Conservation (phyloP, 1,140 invertebrate genomes). For the Carcinoscorpius rotundicauda region DNA sequence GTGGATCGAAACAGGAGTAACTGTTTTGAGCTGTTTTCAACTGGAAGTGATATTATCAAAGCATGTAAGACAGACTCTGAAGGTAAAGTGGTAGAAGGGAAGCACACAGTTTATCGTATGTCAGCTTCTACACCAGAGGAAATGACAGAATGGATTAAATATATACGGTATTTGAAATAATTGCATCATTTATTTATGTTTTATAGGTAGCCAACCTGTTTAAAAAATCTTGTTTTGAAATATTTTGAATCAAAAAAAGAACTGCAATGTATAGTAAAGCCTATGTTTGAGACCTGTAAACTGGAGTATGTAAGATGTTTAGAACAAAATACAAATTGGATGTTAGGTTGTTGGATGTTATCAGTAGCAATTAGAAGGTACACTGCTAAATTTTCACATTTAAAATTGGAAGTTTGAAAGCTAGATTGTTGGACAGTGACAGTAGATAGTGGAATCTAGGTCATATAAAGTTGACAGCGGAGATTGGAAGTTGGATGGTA, state of each 20-base stretch:
- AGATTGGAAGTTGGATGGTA: too few relatives aligned
- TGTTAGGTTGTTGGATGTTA: too few relatives aligned
- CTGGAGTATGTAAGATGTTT: too few relatives aligned
- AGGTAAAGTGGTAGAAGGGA: slow-evolving; percentile 87
- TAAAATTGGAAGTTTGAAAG: too few relatives aligned
- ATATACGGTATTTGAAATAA: slow-evolving; percentile 48
- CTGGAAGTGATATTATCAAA: slow-evolving; percentile 68
- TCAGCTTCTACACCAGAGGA: slow-evolving; percentile 88
- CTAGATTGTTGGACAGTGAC: too few relatives aligned
- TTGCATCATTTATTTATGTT: too few relatives aligned
- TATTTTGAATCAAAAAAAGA: not conserved
- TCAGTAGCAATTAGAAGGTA: too few relatives aligned
- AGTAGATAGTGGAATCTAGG: too few relatives aligned
- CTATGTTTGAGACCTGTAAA: not conserved
- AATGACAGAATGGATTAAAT: slow-evolving; percentile 93
- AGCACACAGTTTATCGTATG: slow-evolving; percentile 89
- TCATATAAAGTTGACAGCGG: too few relatives aligned
- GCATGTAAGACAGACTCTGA: slow-evolving; percentile 98
- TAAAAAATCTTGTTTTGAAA: not conserved
- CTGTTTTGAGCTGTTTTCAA: slow-evolving; percentile 90
- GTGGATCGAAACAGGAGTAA: slow-evolving; percentile 77
- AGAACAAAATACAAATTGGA: too few relatives aligned
- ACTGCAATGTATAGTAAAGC: not conserved
- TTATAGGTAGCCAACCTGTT: too few relatives aligned
- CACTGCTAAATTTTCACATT: too few relatives aligned